Evolutionary conservation across 2,113 vertebrate species (phyloP).

Genomic region (Anolis sagrei): DNA sequence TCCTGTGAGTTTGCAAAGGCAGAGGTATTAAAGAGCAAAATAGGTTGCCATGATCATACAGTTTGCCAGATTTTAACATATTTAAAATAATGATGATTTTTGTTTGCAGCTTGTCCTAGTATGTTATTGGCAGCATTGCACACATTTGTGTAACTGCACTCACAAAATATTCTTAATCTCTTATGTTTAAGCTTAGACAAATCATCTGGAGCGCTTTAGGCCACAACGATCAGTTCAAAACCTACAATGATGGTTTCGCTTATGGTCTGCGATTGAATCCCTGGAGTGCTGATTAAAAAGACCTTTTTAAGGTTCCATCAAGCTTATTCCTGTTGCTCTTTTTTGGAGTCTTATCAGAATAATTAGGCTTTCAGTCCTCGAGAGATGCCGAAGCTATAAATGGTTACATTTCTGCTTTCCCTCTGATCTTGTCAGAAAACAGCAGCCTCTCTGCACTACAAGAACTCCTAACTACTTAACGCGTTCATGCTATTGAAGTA

Average conservation of each 20-base stretch:
- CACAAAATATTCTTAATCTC: neutral
- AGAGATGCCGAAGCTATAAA: neutral
- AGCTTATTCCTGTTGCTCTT: neutral
- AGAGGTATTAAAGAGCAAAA: neutral
- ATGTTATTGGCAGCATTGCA: neutral
- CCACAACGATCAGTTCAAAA: neutral
- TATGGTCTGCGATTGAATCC: neutral
- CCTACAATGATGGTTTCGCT: neutral
- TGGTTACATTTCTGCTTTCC: slow-evolving; percentile 16
- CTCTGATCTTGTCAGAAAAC: neutral
- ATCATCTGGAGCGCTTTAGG: fast-evolving
- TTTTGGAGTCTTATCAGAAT: slow-evolving; percentile 33
- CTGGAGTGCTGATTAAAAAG: neutral
- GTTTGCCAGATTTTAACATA: neutral
- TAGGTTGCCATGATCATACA: neutral
- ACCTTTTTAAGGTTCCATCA: neutral
- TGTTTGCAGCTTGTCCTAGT: neutral
- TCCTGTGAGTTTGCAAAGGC: too few species aligned
- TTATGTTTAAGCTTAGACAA: neutral
- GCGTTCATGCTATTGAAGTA: slow-evolving; percentile 19
- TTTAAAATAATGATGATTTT: neutral
- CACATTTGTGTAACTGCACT: neutral
- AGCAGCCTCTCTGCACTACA: slow-evolving; percentile 28
- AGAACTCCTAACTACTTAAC: slow-evolving; percentile 22
- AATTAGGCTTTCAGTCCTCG: slow-evolving; percentile 39